These are phyloP conservation scores for Stenolophus ochropezus DNA, from an alignment of 2,888 invertebrate species.

Conservation along the genomic window DNA sequence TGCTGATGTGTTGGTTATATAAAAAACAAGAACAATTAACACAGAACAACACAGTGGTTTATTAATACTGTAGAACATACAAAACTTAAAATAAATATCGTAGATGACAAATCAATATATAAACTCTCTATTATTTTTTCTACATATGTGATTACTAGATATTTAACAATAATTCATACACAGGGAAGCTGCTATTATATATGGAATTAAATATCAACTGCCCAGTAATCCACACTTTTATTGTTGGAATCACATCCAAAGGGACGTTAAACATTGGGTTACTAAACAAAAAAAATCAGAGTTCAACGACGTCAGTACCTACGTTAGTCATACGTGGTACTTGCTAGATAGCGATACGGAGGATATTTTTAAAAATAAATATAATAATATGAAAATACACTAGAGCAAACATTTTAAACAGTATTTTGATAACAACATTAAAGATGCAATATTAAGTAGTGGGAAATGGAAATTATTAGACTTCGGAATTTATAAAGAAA, in stretches of 20 bases:
- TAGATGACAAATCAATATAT: no score
- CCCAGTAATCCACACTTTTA: not conserved
- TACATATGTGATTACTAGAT: no score
- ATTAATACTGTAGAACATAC: no score
- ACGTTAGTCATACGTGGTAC: conserved; percentile 51
- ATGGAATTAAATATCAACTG: conserved; percentile 12
- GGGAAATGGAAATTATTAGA: conserved; percentile 9
- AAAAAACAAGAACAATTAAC: no score
- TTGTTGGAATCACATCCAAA: conserved; percentile 6
- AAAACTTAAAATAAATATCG: no score
- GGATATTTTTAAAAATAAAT: conserved; percentile 34
- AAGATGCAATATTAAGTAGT: conserved; percentile 23
- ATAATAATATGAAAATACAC: conserved; percentile 28
- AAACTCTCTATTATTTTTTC: no score
- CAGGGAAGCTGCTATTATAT: conserved; percentile 41
- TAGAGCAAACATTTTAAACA: conserved; percentile 46
- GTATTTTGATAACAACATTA: conserved; percentile 38
- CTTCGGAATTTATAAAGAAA: no score
- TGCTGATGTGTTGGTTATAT: no score
- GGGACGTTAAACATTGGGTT: conserved; percentile 49
- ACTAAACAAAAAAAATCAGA: conserved; percentile 39
- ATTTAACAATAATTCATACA: no score
- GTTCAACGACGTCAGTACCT: conserved; percentile 15
- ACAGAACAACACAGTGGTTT: no score
- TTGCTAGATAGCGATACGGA: conserved; percentile 27